Conservation (phyloP, 2,113 vertebrate genomes). For the Bagarius yarrelli region DNA sequence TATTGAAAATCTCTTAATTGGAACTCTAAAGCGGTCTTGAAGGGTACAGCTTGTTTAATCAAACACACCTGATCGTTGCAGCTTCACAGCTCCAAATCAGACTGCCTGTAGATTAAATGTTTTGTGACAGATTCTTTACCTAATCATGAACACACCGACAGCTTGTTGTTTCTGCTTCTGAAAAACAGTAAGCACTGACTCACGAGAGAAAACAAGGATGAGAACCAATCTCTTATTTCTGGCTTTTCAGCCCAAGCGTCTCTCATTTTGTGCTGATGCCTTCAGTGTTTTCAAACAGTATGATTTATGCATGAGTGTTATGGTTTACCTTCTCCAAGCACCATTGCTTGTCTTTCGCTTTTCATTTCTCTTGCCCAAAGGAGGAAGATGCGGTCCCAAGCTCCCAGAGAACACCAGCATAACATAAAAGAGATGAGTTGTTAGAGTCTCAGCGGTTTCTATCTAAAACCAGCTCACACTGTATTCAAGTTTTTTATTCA, state of each 20-base stretch:
- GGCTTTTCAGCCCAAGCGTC: neutral
- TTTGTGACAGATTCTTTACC: conserved; percentile 13
- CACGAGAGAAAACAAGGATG: neutral
- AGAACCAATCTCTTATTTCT: conserved; percentile 6
- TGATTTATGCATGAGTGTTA: conserved; percentile 45
- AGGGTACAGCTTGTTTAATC: conserved; percentile 14
- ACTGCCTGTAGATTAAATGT: conserved; percentile 7
- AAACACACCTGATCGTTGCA: neutral
- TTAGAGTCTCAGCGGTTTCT: conserved; percentile 23
- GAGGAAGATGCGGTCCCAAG: conserved; percentile 16
- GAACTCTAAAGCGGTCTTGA: neutral
- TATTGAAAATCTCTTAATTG: conserved; percentile 25
- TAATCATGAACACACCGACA: neutral
- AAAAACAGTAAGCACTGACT: neutral
- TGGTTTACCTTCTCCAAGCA: conserved; percentile 29
- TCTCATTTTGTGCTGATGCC: neutral
- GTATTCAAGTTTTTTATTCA: conserved; percentile 23
- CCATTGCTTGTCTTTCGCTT: conserved; percentile 28
- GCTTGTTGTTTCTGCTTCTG: neutral
- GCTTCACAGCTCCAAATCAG: neutral
- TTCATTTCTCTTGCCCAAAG: conserved; percentile 30
- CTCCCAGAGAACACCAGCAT: conserved; percentile 27
- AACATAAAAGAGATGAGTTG: conserved; percentile 38
- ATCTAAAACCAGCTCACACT: neutral
- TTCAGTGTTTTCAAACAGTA: conserved; percentile 24